phyloP scores from a whole-genome alignment of 2,888 invertebrate species.

The Nephrotoma flavescens region DNA sequence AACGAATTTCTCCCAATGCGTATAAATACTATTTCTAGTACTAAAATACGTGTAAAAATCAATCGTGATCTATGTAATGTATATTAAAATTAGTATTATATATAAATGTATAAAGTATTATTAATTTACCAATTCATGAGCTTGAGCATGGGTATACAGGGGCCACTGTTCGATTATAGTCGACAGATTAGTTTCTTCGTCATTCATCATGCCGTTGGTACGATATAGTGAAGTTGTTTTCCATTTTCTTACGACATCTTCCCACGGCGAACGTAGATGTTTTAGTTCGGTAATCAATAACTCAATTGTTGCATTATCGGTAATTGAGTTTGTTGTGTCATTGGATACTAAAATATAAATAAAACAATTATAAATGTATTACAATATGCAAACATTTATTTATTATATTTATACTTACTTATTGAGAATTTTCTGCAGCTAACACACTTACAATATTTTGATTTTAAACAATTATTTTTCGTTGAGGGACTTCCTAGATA shows the following conservation, averaged over 20 bases:
- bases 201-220: background rate
- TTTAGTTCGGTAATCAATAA: background rate
- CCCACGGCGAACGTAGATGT: background rate
- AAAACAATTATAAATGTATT: background rate
- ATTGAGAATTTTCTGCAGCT: background rate
- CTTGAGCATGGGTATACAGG: background rate
- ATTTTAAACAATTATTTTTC: background rate
- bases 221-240: background rate
- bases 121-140: background rate
- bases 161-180: background rate
- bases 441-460: background rate
- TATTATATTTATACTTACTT: background rate
- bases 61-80: too few species aligned
- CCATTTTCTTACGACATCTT: background rate
- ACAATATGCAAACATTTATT: background rate
- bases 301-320: background rate
- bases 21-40: too few species aligned
- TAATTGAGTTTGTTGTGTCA: background rate
- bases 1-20: too few species aligned
- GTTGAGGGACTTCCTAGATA: background rate
- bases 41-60: too few species aligned
- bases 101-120: background rate
- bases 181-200: background rate
- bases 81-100: too few species aligned
- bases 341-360: background rate